These are phyloP conservation scores for Dendrocopos noguchii DNA, from an alignment of 2,113 vertebrate species.

Conservation along the genomic window DNA sequence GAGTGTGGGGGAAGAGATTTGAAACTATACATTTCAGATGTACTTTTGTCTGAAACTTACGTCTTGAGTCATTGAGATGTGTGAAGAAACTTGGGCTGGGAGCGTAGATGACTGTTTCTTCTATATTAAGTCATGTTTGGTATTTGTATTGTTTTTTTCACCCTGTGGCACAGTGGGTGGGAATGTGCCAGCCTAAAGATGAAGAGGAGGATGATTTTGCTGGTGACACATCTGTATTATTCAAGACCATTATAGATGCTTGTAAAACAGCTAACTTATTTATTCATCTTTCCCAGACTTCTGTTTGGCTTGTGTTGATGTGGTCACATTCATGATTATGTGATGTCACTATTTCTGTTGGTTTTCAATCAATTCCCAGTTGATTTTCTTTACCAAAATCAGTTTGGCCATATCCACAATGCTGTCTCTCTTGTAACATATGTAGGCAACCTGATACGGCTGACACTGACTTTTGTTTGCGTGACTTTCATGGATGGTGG, in stretches of 20 bases:
- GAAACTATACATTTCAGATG: not conserved
- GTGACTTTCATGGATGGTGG: not conserved
- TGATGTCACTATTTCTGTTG: not conserved
- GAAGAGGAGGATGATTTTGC: not conserved
- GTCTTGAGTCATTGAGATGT: not conserved
- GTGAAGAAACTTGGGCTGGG: not conserved
- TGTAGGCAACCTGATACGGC: not conserved
- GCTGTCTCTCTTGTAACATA: not conserved
- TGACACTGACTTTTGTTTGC: not conserved
- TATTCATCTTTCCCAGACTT: not conserved
- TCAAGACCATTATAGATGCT: not conserved
- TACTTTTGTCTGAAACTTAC: not conserved
- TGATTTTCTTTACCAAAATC: not conserved
- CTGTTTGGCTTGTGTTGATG: not conserved
- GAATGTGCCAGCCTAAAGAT: not conserved
- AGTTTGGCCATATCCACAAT: not conserved
- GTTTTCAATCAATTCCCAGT: not conserved
- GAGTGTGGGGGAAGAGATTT: not conserved
- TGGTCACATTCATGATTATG: accelerated
- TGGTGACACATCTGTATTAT: not conserved
- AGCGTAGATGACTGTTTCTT: not conserved
- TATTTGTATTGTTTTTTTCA: not conserved
- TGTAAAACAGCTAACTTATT: not conserved
- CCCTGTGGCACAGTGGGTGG: not conserved
- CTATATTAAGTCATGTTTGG: not conserved